Conservation (phyloP, 1,140 invertebrate species). For the Pseudomyrmex flavicornis region DNA sequence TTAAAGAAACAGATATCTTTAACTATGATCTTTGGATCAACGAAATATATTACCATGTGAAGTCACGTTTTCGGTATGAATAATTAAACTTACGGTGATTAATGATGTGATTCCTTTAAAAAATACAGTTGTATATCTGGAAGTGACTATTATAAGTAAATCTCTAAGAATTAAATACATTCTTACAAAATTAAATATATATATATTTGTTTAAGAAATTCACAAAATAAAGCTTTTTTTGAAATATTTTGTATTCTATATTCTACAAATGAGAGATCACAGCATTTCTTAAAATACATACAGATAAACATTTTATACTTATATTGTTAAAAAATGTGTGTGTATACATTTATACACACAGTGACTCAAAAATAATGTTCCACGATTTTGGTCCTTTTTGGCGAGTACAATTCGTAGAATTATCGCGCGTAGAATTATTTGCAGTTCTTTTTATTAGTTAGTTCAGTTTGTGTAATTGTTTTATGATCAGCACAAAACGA, state of each 20-base stretch:
- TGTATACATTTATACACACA: constrained; percentile 2
- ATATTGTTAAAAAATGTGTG: no score
- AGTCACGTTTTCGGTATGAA: no score
- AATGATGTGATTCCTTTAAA: no score
- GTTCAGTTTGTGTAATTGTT: constrained; percentile 1
- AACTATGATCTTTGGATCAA: no score
- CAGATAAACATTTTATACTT: background rate
- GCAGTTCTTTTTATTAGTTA: background rate
- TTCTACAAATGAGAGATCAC: constrained; percentile 30
- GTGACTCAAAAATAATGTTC: background rate
- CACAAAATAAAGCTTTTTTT: background rate
- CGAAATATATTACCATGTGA: no score
- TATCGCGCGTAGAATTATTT: background rate
- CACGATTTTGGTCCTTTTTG: background rate
- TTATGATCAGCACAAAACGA: background rate
- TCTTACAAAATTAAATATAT: background rate
- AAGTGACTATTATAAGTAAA: no score
- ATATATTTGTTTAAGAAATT: constrained; percentile 11
- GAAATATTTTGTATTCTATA: constrained; percentile 21
- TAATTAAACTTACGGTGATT: no score
- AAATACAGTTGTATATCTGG: no score
- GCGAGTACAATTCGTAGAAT: background rate
- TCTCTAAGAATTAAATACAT: background rate
- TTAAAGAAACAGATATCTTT: no score
- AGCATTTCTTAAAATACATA: constrained; percentile 19